Evolutionary conservation across 2,113 vertebrate species (phyloP), one percentile per base, ranked within the genome.

Genomic region (Xiphophorus couchianus): DNA sequence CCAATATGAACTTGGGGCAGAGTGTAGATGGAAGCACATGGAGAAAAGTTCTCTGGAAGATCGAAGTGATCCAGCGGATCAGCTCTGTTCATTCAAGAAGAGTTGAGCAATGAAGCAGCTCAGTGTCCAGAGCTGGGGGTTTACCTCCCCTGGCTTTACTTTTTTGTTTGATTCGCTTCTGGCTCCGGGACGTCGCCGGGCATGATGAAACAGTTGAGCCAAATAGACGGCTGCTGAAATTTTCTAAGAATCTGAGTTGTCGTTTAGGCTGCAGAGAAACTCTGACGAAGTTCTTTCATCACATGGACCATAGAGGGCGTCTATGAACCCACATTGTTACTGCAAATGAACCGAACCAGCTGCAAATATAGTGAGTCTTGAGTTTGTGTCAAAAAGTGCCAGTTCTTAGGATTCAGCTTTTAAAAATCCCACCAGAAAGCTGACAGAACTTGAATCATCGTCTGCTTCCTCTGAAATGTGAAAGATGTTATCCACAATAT

Each of bases 201-300:
- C 22, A 2, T 58, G 9, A 25, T 54, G 14, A 67, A 67, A 19
- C 22, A 44, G 17, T 22, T 31, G 12, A 27, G 28, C n/a, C 37
- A 14, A 19, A 7, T 15, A 44, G 65, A 67, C 17, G 6, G 25
- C 51, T 58, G 51, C 51, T n/a, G 51, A 8, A 6, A 17, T 39
- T 13, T 28, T 27, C 39, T 15, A 3, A 19, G 6, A 28, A 14
- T 39, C 22, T 31, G 51, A 58, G 51, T 13, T 15, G 2, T 25
- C 33, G 31, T 42, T 62, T 27, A 37, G 8, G 8, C 70, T 74
- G 22, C 42, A n/a, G 74, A 42, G 13, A 48, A 70, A 70, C 66
- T 66, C 62, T 62, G 48, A 17, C 14, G 7, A 9, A 44, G 73
- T 69, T 62, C 54, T 30, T 48, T 39, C 58, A 35, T 28, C 58